phyloP scores from a whole-genome alignment of 2,113 vertebrate genomes.

The Connochaetes taurinus region DNA sequence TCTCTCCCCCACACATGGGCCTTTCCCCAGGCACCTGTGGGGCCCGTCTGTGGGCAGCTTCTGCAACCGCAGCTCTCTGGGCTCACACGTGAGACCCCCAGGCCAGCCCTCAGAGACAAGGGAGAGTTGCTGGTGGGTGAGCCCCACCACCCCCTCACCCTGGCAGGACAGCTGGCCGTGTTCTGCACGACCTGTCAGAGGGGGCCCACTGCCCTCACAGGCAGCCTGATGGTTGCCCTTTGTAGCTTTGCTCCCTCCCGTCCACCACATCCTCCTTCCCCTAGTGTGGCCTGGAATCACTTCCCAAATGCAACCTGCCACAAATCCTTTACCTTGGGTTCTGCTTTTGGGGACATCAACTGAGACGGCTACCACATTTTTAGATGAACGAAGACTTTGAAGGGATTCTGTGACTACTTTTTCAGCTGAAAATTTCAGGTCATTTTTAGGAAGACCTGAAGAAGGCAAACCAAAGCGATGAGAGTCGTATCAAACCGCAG shows the following conservation, averaged over 20 bases:
- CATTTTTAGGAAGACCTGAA: background rate
- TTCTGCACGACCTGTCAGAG: background rate
- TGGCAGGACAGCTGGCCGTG: background rate
- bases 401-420: background rate
- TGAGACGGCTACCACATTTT: background rate
- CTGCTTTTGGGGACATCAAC: background rate
- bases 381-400: background rate
- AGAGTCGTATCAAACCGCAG: background rate
- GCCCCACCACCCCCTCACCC: too few relatives aligned
- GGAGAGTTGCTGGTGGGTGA: too few relatives aligned
- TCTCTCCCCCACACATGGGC: accelerated
- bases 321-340: background rate
- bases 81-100: background rate
- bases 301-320: background rate
- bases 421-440: background rate
- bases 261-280: background rate
- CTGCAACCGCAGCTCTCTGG: background rate
- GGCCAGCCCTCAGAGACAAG: background rate
- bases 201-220: background rate
- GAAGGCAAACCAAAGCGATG: background rate
- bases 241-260: background rate
- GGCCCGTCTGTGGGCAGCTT: accelerated
- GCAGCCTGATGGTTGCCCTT: background rate
- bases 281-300: background rate
- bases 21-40: background rate